These are phyloP conservation scores for Malthinus seriepunctatus DNA, from an alignment of 2,888 invertebrate species.

Conservation along the genomic window DNA sequence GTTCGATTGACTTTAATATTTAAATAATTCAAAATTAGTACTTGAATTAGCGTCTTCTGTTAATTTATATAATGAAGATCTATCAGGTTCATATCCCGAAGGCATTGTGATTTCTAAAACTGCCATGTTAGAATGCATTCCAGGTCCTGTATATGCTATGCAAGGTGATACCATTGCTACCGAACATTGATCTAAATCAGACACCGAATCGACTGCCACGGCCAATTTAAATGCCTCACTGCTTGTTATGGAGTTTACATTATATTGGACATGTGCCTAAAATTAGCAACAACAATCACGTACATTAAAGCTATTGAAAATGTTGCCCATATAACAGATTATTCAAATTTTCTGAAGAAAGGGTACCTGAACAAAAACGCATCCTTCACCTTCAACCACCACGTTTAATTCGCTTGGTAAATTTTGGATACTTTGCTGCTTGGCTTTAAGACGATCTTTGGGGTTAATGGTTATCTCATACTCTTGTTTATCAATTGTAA, in stretches of 20 bases:
- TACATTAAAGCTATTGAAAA: too few species aligned
- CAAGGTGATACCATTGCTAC: constrained; percentile 53
- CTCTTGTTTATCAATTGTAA: constrained; percentile 53
- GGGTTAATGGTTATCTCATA: constrained; percentile 53
- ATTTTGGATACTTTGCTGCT: constrained; percentile 52
- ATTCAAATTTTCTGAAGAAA: neutral
- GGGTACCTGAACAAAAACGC: constrained; percentile 62
- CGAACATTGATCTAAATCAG: constrained; percentile 55
- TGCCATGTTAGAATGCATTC: constrained; percentile 63
- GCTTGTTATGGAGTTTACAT: constrained; percentile 54
- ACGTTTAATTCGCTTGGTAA: constrained; percentile 56
- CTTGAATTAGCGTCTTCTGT: constrained; percentile 19
- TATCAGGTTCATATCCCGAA: constrained; percentile 66
- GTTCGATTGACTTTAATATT: neutral
- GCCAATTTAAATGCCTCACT: constrained; percentile 59
- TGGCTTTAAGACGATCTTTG: constrained; percentile 57
- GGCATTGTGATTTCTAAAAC: constrained; percentile 65
- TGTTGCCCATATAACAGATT: neutral
- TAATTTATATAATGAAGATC: constrained; percentile 60
- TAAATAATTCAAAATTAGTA: neutral
- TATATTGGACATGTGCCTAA: constrained; percentile 58
- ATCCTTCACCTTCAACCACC: constrained; percentile 59
- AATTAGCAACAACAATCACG: constrained; percentile 20
- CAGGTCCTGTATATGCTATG: constrained; percentile 49
- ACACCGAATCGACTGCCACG: constrained; percentile 53